phyloP scores from a whole-genome alignment of 2,888 invertebrate genomes.

The Sarcophaga caerulescens region DNA sequence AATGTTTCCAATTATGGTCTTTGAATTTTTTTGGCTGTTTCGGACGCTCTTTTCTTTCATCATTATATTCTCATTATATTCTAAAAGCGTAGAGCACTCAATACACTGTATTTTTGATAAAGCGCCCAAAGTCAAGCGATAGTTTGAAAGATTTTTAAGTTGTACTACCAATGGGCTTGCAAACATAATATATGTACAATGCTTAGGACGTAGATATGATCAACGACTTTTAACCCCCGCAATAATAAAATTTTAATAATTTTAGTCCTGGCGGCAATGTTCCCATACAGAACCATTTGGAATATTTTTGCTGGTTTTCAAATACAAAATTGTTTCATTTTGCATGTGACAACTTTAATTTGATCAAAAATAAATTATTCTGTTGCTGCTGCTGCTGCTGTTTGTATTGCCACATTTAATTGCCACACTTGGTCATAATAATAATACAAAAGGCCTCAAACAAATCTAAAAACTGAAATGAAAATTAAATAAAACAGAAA shows the following conservation, averaged over 20 bases:
- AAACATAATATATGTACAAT: too few relatives aligned
- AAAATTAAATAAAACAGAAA: neutral
- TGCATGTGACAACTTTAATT: constrained; percentile 17
- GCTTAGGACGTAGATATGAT: too few relatives aligned
- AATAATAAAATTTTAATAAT: too few relatives aligned
- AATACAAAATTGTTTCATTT: neutral
- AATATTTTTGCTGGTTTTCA: neutral
- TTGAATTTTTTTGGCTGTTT: too few relatives aligned
- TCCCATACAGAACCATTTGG: neutral
- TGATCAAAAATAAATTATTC: neutral
- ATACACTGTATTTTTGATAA: too few relatives aligned
- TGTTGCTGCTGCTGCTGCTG: neutral
- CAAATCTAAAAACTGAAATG: neutral
- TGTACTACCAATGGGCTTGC: too few relatives aligned
- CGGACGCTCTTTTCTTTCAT: too few relatives aligned
- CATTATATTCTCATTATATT: too few relatives aligned
- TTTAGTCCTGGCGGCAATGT: neutral
- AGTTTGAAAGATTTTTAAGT: too few relatives aligned
- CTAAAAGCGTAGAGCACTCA: accelerated
- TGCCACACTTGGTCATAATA: neutral
- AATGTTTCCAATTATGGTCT: too few relatives aligned
- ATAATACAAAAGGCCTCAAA: neutral
- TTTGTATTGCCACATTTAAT: neutral
- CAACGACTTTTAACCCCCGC: too few relatives aligned
- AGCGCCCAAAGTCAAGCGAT: too few relatives aligned